Conservation (phyloP, 2,113 vertebrate species). For the Bostrychus sinensis region DNA sequence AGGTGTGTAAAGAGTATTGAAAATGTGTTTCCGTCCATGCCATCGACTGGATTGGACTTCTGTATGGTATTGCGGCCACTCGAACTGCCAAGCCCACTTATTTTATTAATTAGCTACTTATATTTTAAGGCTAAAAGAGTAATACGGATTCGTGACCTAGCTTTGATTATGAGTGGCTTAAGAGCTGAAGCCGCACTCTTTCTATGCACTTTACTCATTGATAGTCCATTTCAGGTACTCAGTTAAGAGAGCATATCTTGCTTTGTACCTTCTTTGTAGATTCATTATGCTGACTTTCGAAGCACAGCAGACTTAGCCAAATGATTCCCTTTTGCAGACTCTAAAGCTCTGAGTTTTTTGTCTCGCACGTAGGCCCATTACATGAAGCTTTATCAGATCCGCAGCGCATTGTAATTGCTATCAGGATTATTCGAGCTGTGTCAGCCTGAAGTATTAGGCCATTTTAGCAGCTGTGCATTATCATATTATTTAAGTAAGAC, state of each 20-base stretch:
- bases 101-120: slow-evolving; percentile 17
- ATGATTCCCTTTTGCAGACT: slow-evolving; percentile 44
- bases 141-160: slow-evolving; percentile 25
- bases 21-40: slow-evolving; percentile 21
- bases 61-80: slow-evolving; percentile 30
- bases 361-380: slow-evolving; percentile 46
- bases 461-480: slow-evolving; percentile 55
- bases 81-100: slow-evolving; percentile 17
- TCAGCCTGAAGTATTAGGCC: slow-evolving; percentile 50
- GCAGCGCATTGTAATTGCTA: slow-evolving; percentile 65
- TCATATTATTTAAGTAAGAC: slow-evolving; percentile 59
- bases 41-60: slow-evolving; percentile 43
- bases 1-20: slow-evolving; percentile 49
- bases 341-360: slow-evolving; percentile 50
- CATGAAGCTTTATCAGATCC: slow-evolving; percentile 62
- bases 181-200: slow-evolving; percentile 23
- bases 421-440: slow-evolving; percentile 60
- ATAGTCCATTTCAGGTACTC: slow-evolving; percentile 21
- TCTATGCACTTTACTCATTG: slow-evolving; percentile 8
- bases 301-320: slow-evolving; percentile 38
- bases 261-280: slow-evolving; percentile 35
- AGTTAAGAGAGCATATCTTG: slow-evolving; percentile 24
- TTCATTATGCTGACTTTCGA: slow-evolving; percentile 59
- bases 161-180: slow-evolving; percentile 45
- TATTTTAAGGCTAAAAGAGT: slow-evolving; percentile 24